Conservation (phyloP, 2,888 invertebrate genomes). For the Acleris laterana region DNA sequence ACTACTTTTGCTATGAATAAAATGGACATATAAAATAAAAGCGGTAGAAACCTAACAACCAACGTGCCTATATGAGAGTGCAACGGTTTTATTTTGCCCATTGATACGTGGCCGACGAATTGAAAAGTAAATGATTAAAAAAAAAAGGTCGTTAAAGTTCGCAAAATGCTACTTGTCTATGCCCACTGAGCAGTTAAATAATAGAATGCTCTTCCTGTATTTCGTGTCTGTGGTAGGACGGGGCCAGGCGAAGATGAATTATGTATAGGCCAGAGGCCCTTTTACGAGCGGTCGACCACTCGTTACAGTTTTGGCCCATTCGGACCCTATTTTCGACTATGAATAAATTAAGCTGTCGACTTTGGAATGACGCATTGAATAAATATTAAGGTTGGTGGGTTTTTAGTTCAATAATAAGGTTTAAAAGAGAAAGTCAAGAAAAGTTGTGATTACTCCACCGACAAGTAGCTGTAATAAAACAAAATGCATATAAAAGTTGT, state of each 20-base stretch:
- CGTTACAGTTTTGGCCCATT: slow-evolving; percentile 46
- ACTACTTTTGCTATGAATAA: too few relatives aligned
- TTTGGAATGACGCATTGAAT: slow-evolving; percentile 15
- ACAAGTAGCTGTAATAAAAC: too few relatives aligned
- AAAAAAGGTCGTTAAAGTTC: not conserved
- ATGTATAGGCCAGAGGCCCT: slow-evolving; percentile 44
- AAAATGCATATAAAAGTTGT: too few relatives aligned
- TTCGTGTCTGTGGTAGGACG: slow-evolving; percentile 4
- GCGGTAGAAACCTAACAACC: too few relatives aligned
- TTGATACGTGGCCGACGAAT: too few relatives aligned
- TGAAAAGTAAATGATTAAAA: too few relatives aligned
- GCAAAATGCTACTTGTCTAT: not conserved
- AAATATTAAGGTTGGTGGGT: slow-evolving; percentile 23
- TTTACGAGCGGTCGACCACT: slow-evolving; percentile 39
- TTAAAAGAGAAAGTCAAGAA: not conserved
- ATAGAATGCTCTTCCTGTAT: slow-evolving; percentile 12
- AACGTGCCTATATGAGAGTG: too few relatives aligned
- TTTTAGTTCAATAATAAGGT: not conserved
- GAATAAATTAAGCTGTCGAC: slow-evolving; percentile 58
- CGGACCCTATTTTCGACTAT: slow-evolving; percentile 62
- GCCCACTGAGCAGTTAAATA: too few relatives aligned
- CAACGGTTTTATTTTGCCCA: too few relatives aligned
- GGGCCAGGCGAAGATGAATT: slow-evolving; percentile 60
- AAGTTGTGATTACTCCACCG: not conserved
- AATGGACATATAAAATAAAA: too few relatives aligned